Conservation (phyloP, 2,888 invertebrate species). For the Caenorhabditis wallacei region DNA sequence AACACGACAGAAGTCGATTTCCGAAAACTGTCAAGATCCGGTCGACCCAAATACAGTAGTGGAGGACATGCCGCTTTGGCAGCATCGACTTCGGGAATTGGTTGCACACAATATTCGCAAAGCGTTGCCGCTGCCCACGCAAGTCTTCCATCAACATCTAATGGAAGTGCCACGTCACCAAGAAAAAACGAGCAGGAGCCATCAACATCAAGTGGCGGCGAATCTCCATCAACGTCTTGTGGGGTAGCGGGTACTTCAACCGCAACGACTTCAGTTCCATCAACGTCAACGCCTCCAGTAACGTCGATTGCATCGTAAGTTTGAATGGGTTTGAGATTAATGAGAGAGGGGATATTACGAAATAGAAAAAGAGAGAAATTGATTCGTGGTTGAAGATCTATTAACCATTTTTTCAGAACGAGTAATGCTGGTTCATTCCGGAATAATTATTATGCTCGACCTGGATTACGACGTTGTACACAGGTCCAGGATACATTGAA, state of each 20-base stretch:
- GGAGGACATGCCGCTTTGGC: conserved; percentile 75
- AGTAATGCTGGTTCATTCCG: conserved; percentile 73
- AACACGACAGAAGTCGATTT: conserved; percentile 99
- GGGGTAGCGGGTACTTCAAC: conserved; percentile 18
- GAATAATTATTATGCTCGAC: conserved; percentile 76
- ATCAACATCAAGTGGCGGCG: conserved; percentile 35
- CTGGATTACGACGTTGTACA: conserved; percentile 81
- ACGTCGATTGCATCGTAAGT: conserved; percentile 51
- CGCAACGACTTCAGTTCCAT: conserved; percentile 38
- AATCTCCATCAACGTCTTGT: conserved; percentile 49
- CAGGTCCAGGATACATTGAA: conserved; percentile 85
- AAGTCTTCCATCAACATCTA: conserved; percentile 74
- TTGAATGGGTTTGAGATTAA: conserved; percentile 9
- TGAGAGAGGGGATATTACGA: not conserved
- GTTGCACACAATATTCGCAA: conserved; percentile 71
- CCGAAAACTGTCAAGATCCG: conserved; percentile 90
- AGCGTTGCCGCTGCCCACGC: conserved; percentile 75
- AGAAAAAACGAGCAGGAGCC: conserved; percentile 49
- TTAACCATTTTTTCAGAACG: conserved; percentile 32
- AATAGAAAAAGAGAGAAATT: not conserved
- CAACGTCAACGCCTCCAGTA: conserved; percentile 49
- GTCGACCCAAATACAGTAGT: conserved; percentile 82
- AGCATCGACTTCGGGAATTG: conserved; percentile 68
- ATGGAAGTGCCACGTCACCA: conserved; percentile 67
- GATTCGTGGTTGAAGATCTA: not conserved